Percentiles rank a stretch among this genome's conserved stretches.
phyloP scores from a whole-genome alignment of 2,797 vertebrate genomes.

The Brachyrhaphis roseni region DNA sequence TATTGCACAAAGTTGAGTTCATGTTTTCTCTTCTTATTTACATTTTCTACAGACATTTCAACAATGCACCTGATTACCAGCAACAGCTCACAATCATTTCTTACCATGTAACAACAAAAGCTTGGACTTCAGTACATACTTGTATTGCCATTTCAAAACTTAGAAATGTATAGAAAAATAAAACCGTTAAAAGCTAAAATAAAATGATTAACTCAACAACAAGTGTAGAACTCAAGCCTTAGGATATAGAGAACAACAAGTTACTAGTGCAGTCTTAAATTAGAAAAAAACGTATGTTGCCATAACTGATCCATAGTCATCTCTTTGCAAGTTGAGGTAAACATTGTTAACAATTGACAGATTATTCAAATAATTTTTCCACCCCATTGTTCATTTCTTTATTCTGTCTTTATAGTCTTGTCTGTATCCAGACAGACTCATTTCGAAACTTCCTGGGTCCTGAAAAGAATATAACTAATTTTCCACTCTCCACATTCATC shows the following conservation, averaged over 20 bases:
- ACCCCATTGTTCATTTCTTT: constrained; percentile 35
- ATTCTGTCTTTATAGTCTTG: constrained; percentile 26
- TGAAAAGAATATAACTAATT: constrained; percentile 10
- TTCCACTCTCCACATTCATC: constrained; percentile 33
- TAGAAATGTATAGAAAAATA: neutral
- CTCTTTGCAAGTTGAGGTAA: constrained; percentile 1
- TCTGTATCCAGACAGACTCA: constrained; percentile 32
- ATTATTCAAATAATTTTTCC: constrained; percentile 36
- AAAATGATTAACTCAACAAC: neutral
- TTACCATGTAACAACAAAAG: neutral
- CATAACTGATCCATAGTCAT: neutral
- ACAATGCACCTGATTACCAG: neutral
- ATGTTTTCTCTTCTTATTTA: neutral
- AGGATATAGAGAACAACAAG: neutral
- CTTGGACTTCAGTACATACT: neutral
- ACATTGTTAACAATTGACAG: constrained; percentile 16
- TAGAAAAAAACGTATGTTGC: neutral
- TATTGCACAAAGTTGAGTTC: neutral
- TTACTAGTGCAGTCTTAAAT: neutral
- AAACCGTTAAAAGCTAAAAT: neutral
- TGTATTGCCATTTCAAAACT: neutral
- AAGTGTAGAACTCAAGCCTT: neutral
- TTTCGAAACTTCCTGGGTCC: constrained; percentile 16
- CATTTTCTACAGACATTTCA: neutral
- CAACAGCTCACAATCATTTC: neutral